Evolutionary conservation across 2,888 invertebrate species (phyloP).

Genomic region (Blastobasis lacticolella): DNA sequence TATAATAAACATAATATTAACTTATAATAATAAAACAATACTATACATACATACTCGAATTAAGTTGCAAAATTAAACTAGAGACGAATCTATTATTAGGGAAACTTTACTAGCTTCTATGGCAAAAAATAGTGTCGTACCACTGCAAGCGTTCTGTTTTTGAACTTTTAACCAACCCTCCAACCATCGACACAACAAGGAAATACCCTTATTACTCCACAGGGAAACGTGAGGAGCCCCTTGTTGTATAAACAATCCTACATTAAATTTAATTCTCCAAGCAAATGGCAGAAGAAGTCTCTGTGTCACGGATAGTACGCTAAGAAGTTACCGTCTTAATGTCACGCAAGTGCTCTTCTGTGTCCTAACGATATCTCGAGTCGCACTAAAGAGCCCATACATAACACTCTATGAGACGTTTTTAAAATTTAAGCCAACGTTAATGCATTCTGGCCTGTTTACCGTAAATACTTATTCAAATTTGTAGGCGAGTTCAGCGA

Average conservation of each 20-base stretch:
- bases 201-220: neutral
- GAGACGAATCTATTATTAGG: too few relatives aligned
- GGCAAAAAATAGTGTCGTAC: too few relatives aligned
- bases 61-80: too few relatives aligned
- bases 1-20: too few relatives aligned
- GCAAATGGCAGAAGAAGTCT: conserved; percentile 20
- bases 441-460: conserved; percentile 66
- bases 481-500: conserved; percentile 59
- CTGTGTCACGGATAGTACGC: conserved; percentile 40
- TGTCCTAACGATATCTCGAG: conserved; percentile 70
- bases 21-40: too few relatives aligned
- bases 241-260: neutral
- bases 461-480: conserved; percentile 71
- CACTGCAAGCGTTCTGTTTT: neutral
- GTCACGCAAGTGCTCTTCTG: conserved; percentile 46
- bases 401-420: conserved; percentile 71
- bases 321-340: conserved; percentile 51
- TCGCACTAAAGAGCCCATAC: conserved; percentile 68
- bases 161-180: neutral
- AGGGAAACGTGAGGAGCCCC: too few relatives aligned
- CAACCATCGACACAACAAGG: neutral
- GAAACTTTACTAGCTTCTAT: too few relatives aligned
- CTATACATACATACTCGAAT: too few relatives aligned
- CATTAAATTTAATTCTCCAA: conserved; percentile 4
- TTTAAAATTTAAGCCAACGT: conserved; percentile 71